Conservation (phyloP, 2,797 vertebrate species). For the Helicolenus hilgendorfi region DNA sequence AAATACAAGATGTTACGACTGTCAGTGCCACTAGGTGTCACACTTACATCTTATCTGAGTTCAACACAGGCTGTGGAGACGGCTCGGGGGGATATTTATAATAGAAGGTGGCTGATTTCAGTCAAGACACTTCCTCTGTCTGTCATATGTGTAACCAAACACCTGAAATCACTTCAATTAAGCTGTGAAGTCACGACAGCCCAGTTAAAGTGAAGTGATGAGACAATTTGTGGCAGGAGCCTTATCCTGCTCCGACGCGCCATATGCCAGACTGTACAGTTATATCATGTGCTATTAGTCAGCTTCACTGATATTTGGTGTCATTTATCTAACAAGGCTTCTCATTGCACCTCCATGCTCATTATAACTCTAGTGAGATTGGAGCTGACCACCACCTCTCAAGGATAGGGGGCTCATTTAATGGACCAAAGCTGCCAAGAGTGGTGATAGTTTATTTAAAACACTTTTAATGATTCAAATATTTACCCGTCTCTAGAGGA, state of each 20-base stretch:
- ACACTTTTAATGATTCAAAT: neutral
- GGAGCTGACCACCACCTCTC: neutral
- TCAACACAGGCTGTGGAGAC: neutral
- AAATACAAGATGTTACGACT: neutral
- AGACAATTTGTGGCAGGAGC: slow-evolving; percentile 57
- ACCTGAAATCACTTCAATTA: slow-evolving; percentile 75
- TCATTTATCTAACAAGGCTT: slow-evolving; percentile 43
- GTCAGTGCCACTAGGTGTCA: slow-evolving; percentile 80
- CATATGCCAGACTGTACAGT: slow-evolving; percentile 16
- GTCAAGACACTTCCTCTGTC: slow-evolving; percentile 40
- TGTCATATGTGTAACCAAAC: slow-evolving; percentile 65
- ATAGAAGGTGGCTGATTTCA: slow-evolving; percentile 43
- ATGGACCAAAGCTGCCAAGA: neutral
- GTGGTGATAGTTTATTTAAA: slow-evolving; percentile 6
- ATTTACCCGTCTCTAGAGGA: neutral
- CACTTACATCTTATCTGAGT: slow-evolving; percentile 70
- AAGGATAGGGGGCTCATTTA: neutral
- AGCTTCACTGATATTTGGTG: slow-evolving; percentile 41
- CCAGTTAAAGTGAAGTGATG: slow-evolving; percentile 45
- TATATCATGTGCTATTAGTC: slow-evolving; percentile 19
- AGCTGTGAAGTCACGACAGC: slow-evolving; percentile 42
- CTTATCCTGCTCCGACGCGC: slow-evolving; percentile 32
- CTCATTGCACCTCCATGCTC: slow-evolving; percentile 9
- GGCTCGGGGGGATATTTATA: slow-evolving; percentile 4
- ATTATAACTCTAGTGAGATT: slow-evolving; percentile 15